A percentile compares a stretch with the other conserved stretches of the same genome.
Conservation (phyloP, 2,797 vertebrate genomes). For the Micropoecilia bifurca region DNA sequence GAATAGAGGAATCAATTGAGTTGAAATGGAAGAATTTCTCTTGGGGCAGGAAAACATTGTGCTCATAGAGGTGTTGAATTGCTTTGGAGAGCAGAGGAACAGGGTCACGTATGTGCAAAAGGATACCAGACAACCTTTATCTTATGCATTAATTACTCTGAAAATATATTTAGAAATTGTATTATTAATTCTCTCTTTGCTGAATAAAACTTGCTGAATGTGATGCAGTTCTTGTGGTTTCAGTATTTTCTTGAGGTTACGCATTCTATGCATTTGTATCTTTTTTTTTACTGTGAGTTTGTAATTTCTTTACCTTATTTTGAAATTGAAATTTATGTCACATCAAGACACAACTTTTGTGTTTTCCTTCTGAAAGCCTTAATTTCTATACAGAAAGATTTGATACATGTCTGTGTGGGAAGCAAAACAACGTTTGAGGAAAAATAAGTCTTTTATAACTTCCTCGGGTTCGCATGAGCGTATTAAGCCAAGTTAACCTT, state of each 20-base stretch:
- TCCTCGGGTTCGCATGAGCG: slow-evolving; percentile 7
- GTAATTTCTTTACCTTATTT: background rate
- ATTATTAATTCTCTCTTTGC: slow-evolving; percentile 28
- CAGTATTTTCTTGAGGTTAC: slow-evolving; percentile 12
- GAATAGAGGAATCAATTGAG: slow-evolving; percentile 79
- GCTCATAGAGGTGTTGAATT: slow-evolving; percentile 75
- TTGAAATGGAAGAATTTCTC: slow-evolving; percentile 79
- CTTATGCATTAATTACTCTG: slow-evolving; percentile 68
- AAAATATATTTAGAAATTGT: slow-evolving; percentile 52
- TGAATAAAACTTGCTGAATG: slow-evolving; percentile 37
- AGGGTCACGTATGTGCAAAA: slow-evolving; percentile 57
- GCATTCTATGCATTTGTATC: background rate
- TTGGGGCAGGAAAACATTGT: slow-evolving; percentile 76
- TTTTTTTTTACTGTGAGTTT: background rate
- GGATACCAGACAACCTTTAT: slow-evolving; percentile 68
- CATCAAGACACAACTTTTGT: background rate
- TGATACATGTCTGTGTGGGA: background rate
- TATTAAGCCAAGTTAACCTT: background rate
- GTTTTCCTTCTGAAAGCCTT: background rate
- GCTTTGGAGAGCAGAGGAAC: slow-evolving; percentile 48
- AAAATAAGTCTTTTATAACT: slow-evolving; percentile 46
- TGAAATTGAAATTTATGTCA: background rate
- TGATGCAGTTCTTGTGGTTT: slow-evolving; percentile 37
- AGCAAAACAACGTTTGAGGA: slow-evolving; percentile 24
- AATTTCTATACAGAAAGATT: background rate